Conservation (phyloP, 2,797 vertebrate genomes). For the Schizothorax lantsangensis region DNA sequence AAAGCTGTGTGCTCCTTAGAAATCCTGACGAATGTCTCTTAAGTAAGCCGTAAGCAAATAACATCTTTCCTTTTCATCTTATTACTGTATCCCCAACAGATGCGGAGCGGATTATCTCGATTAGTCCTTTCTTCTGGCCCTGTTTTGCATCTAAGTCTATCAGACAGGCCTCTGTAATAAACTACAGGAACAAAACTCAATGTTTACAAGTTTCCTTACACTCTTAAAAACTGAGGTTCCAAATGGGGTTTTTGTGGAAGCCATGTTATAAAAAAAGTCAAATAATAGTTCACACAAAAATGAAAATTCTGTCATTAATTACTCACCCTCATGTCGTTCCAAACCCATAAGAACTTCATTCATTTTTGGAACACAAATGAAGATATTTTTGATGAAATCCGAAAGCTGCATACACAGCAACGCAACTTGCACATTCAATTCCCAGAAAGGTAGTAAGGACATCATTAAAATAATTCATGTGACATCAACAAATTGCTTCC, state of each 20-base stretch:
- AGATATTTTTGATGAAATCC: neutral
- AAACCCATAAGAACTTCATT: neutral
- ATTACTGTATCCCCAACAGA: slow-evolving; percentile 81
- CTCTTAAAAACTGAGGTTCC: neutral
- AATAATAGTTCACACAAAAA: neutral
- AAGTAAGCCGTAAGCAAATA: slow-evolving; percentile 75
- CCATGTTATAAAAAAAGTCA: neutral
- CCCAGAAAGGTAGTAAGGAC: no score
- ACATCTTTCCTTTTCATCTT: slow-evolving; percentile 81
- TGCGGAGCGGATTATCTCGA: slow-evolving; percentile 80
- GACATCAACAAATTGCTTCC: no score
- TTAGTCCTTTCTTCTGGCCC: slow-evolving; percentile 78
- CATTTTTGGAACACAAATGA: neutral
- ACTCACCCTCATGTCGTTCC: neutral
- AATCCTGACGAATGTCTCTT: slow-evolving; percentile 58
- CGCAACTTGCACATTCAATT: no score
- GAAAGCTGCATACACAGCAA: no score
- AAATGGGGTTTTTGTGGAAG: neutral
- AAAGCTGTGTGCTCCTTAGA: slow-evolving; percentile 65
- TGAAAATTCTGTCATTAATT: neutral
- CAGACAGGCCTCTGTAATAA: slow-evolving; percentile 23
- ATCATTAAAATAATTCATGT: no score
- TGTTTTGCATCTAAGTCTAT: slow-evolving; percentile 67
- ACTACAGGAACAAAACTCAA: slow-evolving; percentile 12
- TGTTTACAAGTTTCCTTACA: neutral